Evolutionary conservation across 1,140 invertebrate species (phyloP).

Genomic region (Battus philenor): DNA sequence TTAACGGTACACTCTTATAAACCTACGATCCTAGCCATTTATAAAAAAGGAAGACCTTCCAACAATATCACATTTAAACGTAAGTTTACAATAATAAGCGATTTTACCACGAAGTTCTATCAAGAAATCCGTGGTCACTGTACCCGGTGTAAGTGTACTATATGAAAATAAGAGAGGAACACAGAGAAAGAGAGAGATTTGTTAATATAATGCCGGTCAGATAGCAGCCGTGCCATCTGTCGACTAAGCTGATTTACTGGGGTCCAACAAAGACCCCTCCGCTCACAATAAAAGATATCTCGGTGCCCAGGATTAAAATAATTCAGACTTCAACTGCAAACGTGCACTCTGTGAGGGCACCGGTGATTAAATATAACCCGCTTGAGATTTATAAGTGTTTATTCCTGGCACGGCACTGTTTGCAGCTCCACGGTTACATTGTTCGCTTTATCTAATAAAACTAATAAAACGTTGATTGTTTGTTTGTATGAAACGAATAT

Average conservation of each 20-base stretch:
- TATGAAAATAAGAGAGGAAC: constrained; percentile 39
- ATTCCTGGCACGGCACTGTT: constrained; percentile 44
- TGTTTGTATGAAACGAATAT: constrained; percentile 47
- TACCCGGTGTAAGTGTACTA: constrained; percentile 4
- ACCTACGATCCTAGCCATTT: no score
- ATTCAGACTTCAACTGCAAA: constrained; percentile 63
- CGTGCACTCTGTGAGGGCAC: constrained; percentile 53
- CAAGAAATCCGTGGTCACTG: not conserved
- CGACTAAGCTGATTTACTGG: constrained; percentile 67
- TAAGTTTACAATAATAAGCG: no score
- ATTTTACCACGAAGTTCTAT: no score
- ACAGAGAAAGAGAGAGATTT: constrained; percentile 44
- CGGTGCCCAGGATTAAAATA: constrained; percentile 61
- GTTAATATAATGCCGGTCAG: constrained; percentile 45
- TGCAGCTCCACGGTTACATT: constrained; percentile 33
- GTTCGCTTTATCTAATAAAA: constrained; percentile 49
- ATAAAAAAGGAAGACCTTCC: no score
- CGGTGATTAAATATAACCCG: constrained; percentile 66
- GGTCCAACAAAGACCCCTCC: constrained; percentile 39
- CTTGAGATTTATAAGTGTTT: constrained; percentile 68
- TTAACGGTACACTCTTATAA: no score
- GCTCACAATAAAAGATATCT: constrained; percentile 58
- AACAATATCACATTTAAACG: no score
- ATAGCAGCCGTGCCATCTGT: constrained; percentile 53
- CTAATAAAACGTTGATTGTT: constrained; percentile 1